Evolutionary conservation across 1,140 invertebrate species (phyloP), one percentile per base, ranked within the genome.

Genomic region (Elysia chlorotica): DNA sequence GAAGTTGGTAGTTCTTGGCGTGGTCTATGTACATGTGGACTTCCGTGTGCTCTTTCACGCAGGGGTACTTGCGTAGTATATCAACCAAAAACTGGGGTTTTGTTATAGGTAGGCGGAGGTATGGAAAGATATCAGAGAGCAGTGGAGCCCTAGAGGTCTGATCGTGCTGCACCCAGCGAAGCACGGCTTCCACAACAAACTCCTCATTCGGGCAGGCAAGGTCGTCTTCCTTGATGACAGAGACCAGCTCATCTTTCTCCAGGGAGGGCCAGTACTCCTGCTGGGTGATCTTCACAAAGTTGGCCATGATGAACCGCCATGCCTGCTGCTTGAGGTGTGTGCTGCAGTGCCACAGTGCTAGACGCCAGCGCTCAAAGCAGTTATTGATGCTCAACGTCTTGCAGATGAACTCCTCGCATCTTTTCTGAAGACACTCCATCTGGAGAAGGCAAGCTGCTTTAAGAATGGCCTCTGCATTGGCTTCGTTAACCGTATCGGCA

Each of bases 381-480:
- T 84, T 84, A 59, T 76, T 75, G 10, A 74, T 71, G 14, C 78
- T 75, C 28, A 84, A 66, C 37, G 76, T 79, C 25, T 76, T 78
- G 56, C 77, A 76, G 5, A 84, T 62, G 65, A 81, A 79, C 36
- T 78, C 79, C 67, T 84, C 83, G 65, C 80, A 81, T 30, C 81
- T 75, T 61, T 78, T 74, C 62, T 81, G 79, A 2, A 84, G 74
- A 21, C 78, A 74, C 70, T 83, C 78, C 30, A 84, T 82, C 71
- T 84, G 83, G 2, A 84, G 70, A 19, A 84, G 38, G 4, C 78
- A 76, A 17, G 80, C 79, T 5, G 79, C 82, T 36, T 81, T 79
- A n/a, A 84, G 35, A 21, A 83, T 78, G 68, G 82, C 78, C 30
- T 81, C 79, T 5, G 79, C 83, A 61, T 83, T 84, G 30, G 76